Evolutionary conservation across 2,888 invertebrate species (phyloP).

Genomic region (Tethea ocularis): DNA sequence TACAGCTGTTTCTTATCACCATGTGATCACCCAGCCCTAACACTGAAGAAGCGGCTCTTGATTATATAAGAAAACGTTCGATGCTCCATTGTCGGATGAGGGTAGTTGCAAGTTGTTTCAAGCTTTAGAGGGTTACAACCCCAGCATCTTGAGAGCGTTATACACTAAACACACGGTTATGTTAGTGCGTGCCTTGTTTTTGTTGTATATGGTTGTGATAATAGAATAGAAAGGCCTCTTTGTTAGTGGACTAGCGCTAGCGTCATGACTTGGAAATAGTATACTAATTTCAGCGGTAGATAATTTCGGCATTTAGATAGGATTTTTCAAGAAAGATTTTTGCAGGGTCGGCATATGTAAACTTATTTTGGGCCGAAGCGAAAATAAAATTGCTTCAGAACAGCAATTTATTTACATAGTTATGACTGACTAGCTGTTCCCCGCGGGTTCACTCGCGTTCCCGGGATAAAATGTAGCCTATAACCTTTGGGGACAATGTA

Average conservation of each 20-base stretch:
- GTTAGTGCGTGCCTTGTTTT: neutral
- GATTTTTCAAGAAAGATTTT: too few relatives aligned
- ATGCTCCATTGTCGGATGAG: constrained; percentile 58
- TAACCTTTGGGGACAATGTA: too few relatives aligned
- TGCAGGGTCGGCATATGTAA: too few relatives aligned
- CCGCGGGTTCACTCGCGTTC: too few relatives aligned
- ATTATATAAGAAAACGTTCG: constrained; percentile 73
- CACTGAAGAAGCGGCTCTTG: constrained; percentile 56
- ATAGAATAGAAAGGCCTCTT: neutral
- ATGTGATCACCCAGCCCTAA: constrained; percentile 30
- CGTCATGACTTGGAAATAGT: neutral
- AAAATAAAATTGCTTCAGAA: too few relatives aligned
- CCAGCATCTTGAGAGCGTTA: constrained; percentile 31
- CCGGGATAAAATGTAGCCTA: too few relatives aligned
- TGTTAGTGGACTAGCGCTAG: neutral
- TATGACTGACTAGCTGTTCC: too few relatives aligned
- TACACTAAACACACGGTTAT: constrained; percentile 44
- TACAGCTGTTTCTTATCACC: constrained; percentile 18
- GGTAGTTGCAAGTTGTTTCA: constrained; percentile 60
- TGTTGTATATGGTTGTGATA: neutral
- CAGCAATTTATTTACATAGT: too few relatives aligned
- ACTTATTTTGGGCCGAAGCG: too few relatives aligned
- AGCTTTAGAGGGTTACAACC: constrained; percentile 37
- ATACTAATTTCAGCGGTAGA: too few relatives aligned
- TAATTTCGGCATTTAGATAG: too few relatives aligned